phyloP scores from a whole-genome alignment of 2,113 vertebrate genomes.

The Gymnobelideus leadbeateri region DNA sequence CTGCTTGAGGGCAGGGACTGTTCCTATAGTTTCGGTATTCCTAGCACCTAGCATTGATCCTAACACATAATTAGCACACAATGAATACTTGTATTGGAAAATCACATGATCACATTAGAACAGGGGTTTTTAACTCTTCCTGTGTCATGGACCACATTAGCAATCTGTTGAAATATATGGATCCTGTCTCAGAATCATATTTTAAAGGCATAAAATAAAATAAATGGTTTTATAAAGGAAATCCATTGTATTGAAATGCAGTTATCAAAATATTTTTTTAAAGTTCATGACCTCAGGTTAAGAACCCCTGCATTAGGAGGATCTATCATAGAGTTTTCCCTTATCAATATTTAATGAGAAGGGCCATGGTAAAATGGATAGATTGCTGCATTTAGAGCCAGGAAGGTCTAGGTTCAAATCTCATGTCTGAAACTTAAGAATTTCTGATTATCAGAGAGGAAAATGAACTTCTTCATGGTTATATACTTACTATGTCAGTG shows the following conservation, averaged over 20 bases:
- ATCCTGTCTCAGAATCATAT: not conserved
- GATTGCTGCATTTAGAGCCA: not conserved
- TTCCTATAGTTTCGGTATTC: not conserved
- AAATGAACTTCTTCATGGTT: not conserved
- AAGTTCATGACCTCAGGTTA: not conserved
- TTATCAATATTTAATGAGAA: not conserved
- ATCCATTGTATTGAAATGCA: not conserved
- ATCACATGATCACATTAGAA: no score
- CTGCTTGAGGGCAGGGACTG: not conserved
- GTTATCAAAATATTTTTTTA: not conserved
- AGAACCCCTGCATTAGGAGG: no score
- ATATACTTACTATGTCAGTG: not conserved
- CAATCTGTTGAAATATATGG: not conserved
- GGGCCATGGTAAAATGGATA: not conserved
- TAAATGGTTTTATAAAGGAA: not conserved
- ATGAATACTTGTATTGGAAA: not conserved
- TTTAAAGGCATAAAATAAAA: not conserved
- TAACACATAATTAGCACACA: not conserved
- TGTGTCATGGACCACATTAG: no score
- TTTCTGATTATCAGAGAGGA: not conserved
- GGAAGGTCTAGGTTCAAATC: not conserved
- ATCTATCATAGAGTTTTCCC: not conserved
- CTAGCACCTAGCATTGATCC: not conserved
- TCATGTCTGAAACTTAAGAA: not conserved
- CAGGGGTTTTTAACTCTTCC: no score